A percentile compares a stretch with the other conserved stretches of the same genome.
These are phyloP conservation scores for Aselliscus stoliczkanus DNA, from an alignment of 2,797 vertebrate genomes.

Conservation along the genomic window DNA sequence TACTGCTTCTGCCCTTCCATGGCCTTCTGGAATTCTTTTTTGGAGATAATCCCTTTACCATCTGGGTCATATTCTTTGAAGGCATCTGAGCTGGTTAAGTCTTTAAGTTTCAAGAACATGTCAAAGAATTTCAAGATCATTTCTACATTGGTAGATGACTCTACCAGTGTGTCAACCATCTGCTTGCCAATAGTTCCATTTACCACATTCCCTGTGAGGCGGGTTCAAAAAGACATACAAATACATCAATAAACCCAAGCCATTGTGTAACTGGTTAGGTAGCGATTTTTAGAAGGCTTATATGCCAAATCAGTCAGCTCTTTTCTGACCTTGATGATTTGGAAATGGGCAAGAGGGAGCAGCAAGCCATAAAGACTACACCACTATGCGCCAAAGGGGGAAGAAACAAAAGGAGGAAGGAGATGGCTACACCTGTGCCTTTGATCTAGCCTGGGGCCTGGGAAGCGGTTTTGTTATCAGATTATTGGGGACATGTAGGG, in stretches of 20 bases:
- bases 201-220: constrained; percentile 94
- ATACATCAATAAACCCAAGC: constrained; percentile 55
- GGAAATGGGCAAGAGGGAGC: constrained; percentile 26
- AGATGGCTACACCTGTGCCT: neutral
- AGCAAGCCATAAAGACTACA: constrained; percentile 63
- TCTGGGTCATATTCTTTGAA: constrained; percentile 96
- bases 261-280: constrained; percentile 1
- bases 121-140: constrained; percentile 99
- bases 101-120: constrained; percentile 99
- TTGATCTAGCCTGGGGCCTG: constrained; percentile 28
- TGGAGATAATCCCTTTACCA: constrained; percentile 96
- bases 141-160: constrained; percentile 98
- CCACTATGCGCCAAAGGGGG: constrained; percentile 39
- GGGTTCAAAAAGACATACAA: constrained; percentile 70
- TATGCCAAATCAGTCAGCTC: constrained; percentile 8
- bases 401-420: neutral
- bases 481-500: neutral
- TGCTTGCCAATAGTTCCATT: constrained; percentile 99
- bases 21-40: constrained; percentile 98
- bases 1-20: constrained; percentile 99
- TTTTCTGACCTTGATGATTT: constrained; percentile 33
- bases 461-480: neutral
- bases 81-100: constrained; percentile 95
- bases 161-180: constrained; percentile 99
- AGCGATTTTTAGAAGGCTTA: constrained; percentile 36